Evolutionary conservation across 2,113 vertebrate species (phyloP), one percentile per base, ranked within the genome.

Genomic region (Lagopus muta): DNA sequence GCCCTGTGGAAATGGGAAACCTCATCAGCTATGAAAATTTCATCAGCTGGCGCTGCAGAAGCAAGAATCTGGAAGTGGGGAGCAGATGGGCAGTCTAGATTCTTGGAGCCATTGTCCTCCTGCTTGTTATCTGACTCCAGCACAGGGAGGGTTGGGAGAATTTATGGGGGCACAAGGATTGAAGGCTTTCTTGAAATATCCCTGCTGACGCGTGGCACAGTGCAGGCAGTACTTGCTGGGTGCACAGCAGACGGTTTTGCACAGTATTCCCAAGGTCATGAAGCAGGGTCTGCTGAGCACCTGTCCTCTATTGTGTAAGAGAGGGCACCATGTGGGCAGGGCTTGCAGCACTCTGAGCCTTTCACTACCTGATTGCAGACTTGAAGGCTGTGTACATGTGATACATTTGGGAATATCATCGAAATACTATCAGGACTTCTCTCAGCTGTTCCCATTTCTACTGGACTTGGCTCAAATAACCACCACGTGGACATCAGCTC

Each of bases 11-110:
- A 97, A 97, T 6, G 96, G 89, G 96, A 97, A 97, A 97, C 97
- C 95, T 88, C 93, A 94, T 90, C 93, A 66, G 94, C 97, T 95
- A 97, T 98, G 97, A 98, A 98, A 98, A 97, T 97, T 97, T 98
- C 96, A 98, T 98, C 97, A 98, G 96, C 95, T 96, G 86, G 95
- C 25, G 88, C 92, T 95, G 65, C 74, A 93, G 96, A 95, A 94
- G 96, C 90, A 94, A 96, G 95, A 97, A 96, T 96, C 95, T 94
- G 95, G 97, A 97, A 97, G 95, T 95, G 52, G 22, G 82, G 86
- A 97, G 94, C 98, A 98, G 98, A 98, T 98, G 98, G 97, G 93
- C 96, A 97, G 98, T 98, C 97, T 96, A 97, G 94, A 97, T 97
- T 96, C 94, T 97, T 97, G 96, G 92, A 96, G 96, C 95, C 93